Evolutionary conservation across 2,888 invertebrate species (phyloP), one percentile per base, ranked within the genome.

Genomic region (Cerastis rubricosa): DNA sequence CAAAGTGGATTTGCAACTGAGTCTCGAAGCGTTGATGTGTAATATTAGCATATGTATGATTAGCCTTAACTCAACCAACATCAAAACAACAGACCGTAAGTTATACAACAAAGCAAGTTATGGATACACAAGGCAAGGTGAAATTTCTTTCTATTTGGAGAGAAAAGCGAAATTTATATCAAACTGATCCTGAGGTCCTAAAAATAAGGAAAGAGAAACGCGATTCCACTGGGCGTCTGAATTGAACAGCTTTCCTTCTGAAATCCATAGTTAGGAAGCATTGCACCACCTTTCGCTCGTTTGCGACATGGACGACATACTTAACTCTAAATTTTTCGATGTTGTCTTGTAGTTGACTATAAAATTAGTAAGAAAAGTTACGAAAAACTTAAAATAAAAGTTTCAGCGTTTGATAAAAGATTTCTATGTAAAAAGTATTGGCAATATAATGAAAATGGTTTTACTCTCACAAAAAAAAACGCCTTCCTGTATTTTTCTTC

Each of bases 1-100:
- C 71, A 35, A 59, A 63, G 51, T 68, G 43, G 45, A 74, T 81
- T 59, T 25, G 43, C 35, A 67, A 63, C 47, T 49, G 66, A 67
- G 71, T 71, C 67, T n/a, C 22, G 49, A 57, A 71, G 45, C 35
- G 54, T 72, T 69, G 35, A 35, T 59, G 68, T 65, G 65, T 78
- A 59, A 45, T 45, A 69, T 80, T 78, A 78, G 54, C 64, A 81
- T 84, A 72, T 9, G 19, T 84, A 72, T 9, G 19, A 67, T 78
- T 78, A 64, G 49, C 45, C 63, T 64, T 45, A 29, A 68, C 35
- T 79, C 47, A n/a, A 22, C n/a, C 4, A 19, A 45, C 14, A 43
- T 51, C 7, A 29, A 76, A 65, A 61, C 51, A 61, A 29, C 35
- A 1, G 1, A 14, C 57, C 12, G 64, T 57, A 74, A 40, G 2